phyloP scores from a whole-genome alignment of 1,140 invertebrate species.

The Trachymyrmex cornetzi region DNA sequence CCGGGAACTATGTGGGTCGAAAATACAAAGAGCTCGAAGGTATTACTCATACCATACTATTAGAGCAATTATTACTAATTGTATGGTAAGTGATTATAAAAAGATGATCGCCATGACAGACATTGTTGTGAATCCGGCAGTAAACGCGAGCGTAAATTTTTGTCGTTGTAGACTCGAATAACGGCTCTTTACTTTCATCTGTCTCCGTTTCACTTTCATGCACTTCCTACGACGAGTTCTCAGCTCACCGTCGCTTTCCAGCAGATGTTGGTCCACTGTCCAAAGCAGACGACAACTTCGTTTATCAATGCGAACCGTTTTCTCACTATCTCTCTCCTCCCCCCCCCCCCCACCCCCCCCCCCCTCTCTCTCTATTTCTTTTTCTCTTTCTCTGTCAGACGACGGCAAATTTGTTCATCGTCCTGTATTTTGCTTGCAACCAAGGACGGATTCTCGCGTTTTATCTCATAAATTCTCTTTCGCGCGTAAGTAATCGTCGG shows the following conservation, averaged over 20 bases:
- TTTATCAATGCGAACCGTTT: conserved; percentile 8
- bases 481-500: conserved; percentile 62
- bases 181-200: conserved; percentile 14
- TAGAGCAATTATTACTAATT: neutral
- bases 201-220: conserved; percentile 38
- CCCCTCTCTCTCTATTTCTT: neutral
- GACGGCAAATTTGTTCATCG: conserved; percentile 42
- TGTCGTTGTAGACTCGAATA: conserved; percentile 6
- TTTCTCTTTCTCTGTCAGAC: neutral
- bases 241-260: neutral
- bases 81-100: conserved; percentile 9
- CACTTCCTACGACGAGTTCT: conserved; percentile 15
- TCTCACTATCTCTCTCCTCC: neutral
- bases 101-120: conserved; percentile 4
- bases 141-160: conserved; percentile 39
- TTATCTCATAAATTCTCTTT: conserved; percentile 49
- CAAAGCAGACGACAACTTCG: conserved; percentile 24
- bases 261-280: neutral
- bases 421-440: conserved; percentile 45
- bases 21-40: neutral
- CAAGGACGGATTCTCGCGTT: conserved; percentile 38
- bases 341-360: neutral
- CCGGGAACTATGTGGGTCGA: neutral
- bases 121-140: neutral
- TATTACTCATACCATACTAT: conserved; percentile 16